Conservation (phyloP, 2,113 vertebrate genomes). For the Chionomys nivalis region DNA sequence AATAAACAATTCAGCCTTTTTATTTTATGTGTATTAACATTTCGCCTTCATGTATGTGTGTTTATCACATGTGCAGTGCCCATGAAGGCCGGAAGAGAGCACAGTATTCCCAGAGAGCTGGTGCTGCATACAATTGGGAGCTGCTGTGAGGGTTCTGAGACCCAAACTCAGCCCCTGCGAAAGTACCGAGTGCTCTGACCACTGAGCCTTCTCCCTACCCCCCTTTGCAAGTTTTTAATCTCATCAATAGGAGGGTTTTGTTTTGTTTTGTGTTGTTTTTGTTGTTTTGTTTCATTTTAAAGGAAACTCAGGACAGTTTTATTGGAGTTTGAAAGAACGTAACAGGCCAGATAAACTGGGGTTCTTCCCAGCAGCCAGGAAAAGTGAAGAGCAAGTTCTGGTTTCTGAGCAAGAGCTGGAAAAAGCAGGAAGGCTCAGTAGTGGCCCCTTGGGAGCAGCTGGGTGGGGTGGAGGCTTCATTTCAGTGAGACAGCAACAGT, state of each 20-base stretch:
- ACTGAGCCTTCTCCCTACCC: not conserved
- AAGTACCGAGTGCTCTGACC: not conserved
- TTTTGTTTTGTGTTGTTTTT: not conserved
- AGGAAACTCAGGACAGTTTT: not conserved
- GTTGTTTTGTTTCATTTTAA: not conserved
- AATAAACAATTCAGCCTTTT: slow-evolving; percentile 25
- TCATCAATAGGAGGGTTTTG: not conserved
- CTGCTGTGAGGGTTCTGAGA: not conserved
- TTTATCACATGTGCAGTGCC: not conserved
- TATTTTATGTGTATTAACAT: not conserved
- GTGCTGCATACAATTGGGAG: not conserved
- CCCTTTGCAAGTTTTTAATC: not conserved
- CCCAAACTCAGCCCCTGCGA: not conserved
- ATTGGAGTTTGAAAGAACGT: not conserved
- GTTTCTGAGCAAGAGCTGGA: not conserved
- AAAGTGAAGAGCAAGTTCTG: not conserved
- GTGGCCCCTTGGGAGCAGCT: not conserved
- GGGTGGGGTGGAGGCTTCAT: not conserved
- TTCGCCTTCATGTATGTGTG: not conserved
- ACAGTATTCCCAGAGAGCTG: too few species aligned
- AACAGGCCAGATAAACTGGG: not conserved
- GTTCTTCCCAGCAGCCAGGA: not conserved
- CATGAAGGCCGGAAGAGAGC: not conserved
- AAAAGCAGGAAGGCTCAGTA: too few species aligned
- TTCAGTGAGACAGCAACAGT: not conserved